These are phyloP conservation scores for Ciconia maguari DNA, from an alignment of 2,113 vertebrate genomes.

Conservation along the genomic window DNA sequence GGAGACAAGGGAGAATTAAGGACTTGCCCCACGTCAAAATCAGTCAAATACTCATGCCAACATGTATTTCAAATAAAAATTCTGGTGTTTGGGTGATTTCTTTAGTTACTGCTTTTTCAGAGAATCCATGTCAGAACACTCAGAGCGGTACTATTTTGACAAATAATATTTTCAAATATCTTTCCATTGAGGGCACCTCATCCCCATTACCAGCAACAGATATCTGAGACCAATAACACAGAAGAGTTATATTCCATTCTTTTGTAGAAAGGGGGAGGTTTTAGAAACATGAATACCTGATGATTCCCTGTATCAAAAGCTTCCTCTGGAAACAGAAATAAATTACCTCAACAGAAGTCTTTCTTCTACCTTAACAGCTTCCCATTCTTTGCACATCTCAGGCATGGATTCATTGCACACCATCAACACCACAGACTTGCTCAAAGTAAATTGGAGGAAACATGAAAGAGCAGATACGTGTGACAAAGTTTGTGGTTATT, in stretches of 20 bases:
- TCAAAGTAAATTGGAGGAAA: not conserved
- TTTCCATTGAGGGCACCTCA: not conserved
- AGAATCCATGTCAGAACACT: not conserved
- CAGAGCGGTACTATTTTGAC: constrained; percentile 15
- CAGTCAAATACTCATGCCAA: not conserved
- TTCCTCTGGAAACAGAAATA: not conserved
- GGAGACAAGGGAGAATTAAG: not conserved
- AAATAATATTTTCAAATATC: constrained; percentile 40
- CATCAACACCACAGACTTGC: not conserved
- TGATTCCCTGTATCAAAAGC: not conserved
- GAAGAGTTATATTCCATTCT: not conserved
- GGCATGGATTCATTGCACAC: not conserved
- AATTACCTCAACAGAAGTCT: not conserved
- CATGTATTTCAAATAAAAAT: not conserved
- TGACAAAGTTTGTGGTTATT: not conserved
- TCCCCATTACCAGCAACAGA: not conserved
- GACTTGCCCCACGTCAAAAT: not conserved
- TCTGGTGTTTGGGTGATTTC: not conserved
- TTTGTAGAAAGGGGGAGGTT: not conserved
- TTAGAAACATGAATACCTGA: not conserved
- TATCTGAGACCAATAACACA: not conserved
- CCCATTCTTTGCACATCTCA: not conserved
- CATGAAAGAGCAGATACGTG: rapidly evolving
- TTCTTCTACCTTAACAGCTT: not conserved
- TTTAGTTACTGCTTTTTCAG: not conserved